Percentiles rank a stretch among this genome's conserved stretches.
Evolutionary conservation across 2,113 vertebrate species (phyloP).

Genomic region (Eublepharis macularius): DNA sequence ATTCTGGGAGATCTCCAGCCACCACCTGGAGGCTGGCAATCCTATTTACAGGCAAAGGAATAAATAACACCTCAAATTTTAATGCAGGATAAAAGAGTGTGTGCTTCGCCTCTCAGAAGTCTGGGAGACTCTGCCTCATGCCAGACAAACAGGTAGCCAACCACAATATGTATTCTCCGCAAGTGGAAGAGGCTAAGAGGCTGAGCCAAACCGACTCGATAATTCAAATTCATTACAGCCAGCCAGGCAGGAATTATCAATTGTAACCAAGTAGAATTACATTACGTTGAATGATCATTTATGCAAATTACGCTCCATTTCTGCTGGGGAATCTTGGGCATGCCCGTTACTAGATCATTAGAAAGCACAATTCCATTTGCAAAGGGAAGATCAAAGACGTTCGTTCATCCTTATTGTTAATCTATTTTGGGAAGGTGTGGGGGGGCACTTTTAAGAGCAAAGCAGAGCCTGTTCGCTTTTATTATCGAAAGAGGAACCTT

Average conservation of each 20-base stretch:
- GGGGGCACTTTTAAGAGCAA: slow-evolving; percentile 19
- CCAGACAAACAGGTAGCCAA: neutral
- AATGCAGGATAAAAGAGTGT: neutral
- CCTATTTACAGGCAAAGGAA: neutral
- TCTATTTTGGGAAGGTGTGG: neutral
- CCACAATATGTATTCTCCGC: neutral
- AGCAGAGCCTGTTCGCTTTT: slow-evolving; percentile 39
- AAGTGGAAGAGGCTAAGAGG: neutral
- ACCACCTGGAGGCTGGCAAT: too few species aligned
- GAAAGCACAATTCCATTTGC: slow-evolving; percentile 29
- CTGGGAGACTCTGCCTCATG: neutral
- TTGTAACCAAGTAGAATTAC: slow-evolving; percentile 48
- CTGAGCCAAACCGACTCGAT: slow-evolving; percentile 24
- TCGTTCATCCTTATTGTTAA: slow-evolving; percentile 53
- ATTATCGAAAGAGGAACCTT: slow-evolving; percentile 48
- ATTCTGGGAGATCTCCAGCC: too few species aligned
- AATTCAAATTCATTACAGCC: slow-evolving; percentile 49
- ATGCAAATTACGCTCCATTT: neutral
- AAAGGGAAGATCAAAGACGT: slow-evolving; percentile 52
- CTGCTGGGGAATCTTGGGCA: neutral
- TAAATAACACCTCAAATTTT: neutral
- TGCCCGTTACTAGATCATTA: neutral
- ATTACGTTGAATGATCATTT: slow-evolving; percentile 49
- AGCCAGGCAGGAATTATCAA: slow-evolving; percentile 46
- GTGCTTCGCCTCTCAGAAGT: neutral